Evolutionary conservation across 1,140 invertebrate species (phyloP).

Genomic region (Chelonus insularis): DNA sequence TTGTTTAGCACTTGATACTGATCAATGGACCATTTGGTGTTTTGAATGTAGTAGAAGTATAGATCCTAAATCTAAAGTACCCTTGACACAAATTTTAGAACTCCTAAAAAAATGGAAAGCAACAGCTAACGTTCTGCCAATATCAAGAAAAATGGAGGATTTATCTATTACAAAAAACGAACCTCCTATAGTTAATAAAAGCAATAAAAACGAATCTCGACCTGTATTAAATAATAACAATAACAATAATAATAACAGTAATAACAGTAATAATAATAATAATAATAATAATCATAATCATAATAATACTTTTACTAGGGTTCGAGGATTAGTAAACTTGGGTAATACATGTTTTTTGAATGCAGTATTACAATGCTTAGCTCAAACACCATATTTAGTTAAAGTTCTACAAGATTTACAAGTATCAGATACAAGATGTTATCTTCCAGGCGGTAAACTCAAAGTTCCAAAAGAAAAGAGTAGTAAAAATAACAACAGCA

Average conservation of each 20-base stretch:
- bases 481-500: constrained; percentile 20
- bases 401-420: constrained; percentile 72
- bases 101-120: constrained; percentile 61
- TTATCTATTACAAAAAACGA: too few relatives aligned
- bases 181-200: too few relatives aligned
- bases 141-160: constrained; percentile 17
- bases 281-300: constrained; percentile 37
- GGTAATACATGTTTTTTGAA: constrained; percentile 98
- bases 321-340: constrained; percentile 75
- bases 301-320: constrained; percentile 3
- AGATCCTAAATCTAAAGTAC: constrained; percentile 60
- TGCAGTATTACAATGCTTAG: constrained; percentile 89
- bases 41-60: constrained; percentile 69
- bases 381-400: constrained; percentile 81
- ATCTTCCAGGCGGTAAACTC: constrained; percentile 70
- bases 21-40: constrained; percentile 76
- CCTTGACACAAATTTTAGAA: constrained; percentile 68
- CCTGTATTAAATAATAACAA: too few relatives aligned
- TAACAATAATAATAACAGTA: too few relatives aligned
- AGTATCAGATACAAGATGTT: constrained; percentile 69
- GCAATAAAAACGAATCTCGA: too few relatives aligned
- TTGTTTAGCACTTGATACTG: constrained; percentile 72
- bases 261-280: too few relatives aligned
- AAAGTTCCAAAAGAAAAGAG: constrained; percentile 54
- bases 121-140: constrained; percentile 8